Evolutionary conservation across 1,140 invertebrate species (phyloP).

Genomic region (Aradophagus sp.): DNA sequence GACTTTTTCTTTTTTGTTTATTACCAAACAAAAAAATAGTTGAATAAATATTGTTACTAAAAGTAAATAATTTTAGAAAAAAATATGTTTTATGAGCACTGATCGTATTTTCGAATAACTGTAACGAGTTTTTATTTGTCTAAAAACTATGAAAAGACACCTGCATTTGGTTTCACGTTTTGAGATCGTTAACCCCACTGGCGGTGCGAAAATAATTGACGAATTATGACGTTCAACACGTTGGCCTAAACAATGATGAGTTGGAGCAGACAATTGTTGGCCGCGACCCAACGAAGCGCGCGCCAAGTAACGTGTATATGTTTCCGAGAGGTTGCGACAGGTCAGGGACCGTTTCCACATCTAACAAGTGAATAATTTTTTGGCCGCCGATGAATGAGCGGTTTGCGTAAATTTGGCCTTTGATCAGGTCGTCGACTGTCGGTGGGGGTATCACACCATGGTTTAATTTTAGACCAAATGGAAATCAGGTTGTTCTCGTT

Average conservation of each 20-base stretch:
- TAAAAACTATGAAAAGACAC: background rate
- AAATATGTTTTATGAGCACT: too few relatives aligned
- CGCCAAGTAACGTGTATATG: constrained; percentile 30
- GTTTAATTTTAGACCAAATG: too few relatives aligned
- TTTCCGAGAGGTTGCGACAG: constrained; percentile 15
- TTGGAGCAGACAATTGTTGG: constrained; percentile 18
- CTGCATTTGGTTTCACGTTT: constrained; percentile 2
- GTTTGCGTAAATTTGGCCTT: constrained; percentile 26
- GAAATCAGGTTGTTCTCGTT: too few relatives aligned
- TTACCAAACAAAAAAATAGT: too few relatives aligned
- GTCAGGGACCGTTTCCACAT: constrained; percentile 42
- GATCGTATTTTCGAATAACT: too few relatives aligned
- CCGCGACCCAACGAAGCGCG: constrained; percentile 9
- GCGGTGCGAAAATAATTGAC: constrained; percentile 31
- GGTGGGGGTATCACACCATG: too few relatives aligned
- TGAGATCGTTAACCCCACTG: too few relatives aligned
- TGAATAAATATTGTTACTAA: too few relatives aligned
- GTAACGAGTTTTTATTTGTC: constrained; percentile 11
- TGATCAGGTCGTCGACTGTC: background rate
- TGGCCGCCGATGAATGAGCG: constrained; percentile 15
- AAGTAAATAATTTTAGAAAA: too few relatives aligned
- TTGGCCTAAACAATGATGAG: constrained; percentile 31
- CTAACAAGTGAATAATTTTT: constrained; percentile 21
- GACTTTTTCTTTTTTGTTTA: too few relatives aligned
- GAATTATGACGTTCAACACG: constrained; percentile 29